Base-by-base conservation (phyloP, 2,888 invertebrate species). In the Omphaloscelis lunosa region DNA sequence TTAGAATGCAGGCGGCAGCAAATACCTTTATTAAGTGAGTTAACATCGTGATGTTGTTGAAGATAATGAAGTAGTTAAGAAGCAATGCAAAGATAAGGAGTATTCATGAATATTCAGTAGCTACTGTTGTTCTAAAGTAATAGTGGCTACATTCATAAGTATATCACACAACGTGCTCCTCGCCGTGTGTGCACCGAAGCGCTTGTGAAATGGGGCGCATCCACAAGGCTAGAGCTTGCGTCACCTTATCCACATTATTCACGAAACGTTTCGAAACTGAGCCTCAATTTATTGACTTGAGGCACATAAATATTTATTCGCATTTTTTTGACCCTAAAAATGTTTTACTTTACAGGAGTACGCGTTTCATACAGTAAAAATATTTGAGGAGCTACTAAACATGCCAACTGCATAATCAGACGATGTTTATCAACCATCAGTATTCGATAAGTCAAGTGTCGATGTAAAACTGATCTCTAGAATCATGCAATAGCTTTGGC, bases 151-250 rank as follows among this genome's bases (percentile, higher is more conserved):
- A 77, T 81, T 74, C 39, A 56, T 56, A 51, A 70, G 48, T 66
- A 72, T 58, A 66, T 73, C 48, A 66, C 20, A 62, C 27, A 70
- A 62, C 51, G 61, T 68, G 73, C 45, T 61, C 17, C 4, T 65
- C 23, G 59, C 56, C 39, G 74, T 68, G 82, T 83, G 74, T 75
- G 74, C 72, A 72, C 66, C 82, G 39, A 63, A 78, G 63, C 77
- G 81, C 86, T 94, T 94, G 94, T 92, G 92, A 95, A 95, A 95
- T 93, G 93, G 92, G 91, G 92, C 94, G 93, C 93, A 93, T 93
- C 93, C 86, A 87, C 95, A 95, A 96, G 96, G 96, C 94, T 95
- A 92, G 80, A 85, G 88, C 86, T 93, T 94, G 93, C 96, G 96
- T 96, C 96, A 96, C 90, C 86, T 90, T 53, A 72, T 88, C 90